phyloP scores from a whole-genome alignment of 2,113 vertebrate species.

The Theristicus caerulescens region DNA sequence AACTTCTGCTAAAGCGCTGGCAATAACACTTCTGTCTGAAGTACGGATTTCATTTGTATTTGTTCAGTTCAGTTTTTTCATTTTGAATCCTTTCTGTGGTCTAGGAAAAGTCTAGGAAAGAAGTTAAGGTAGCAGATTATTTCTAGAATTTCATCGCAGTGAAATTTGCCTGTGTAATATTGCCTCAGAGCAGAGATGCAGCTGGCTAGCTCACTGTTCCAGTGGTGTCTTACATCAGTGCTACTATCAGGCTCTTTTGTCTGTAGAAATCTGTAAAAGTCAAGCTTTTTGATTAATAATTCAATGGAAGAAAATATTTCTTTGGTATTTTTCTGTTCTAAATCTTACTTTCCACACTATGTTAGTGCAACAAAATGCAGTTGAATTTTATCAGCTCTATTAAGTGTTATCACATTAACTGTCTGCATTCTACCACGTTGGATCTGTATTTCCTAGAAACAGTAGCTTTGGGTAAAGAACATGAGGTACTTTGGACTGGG shows the following conservation, averaged over 20 bases:
- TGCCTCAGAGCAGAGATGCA: slow-evolving; percentile 21
- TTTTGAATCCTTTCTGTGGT: background rate
- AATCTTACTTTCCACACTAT: background rate
- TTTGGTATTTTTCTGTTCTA: background rate
- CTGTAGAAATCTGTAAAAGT: background rate
- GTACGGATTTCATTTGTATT: background rate
- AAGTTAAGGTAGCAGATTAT: background rate
- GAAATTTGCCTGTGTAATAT: background rate
- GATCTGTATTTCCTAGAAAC: background rate
- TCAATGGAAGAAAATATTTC: background rate
- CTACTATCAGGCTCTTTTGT: slow-evolving; percentile 21
- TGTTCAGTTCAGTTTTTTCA: background rate
- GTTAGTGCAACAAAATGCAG: background rate
- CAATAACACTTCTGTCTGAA: background rate
- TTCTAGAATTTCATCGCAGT: background rate
- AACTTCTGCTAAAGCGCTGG: background rate
- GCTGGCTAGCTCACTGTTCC: slow-evolving; percentile 17
- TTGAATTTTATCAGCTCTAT: background rate
- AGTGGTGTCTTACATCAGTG: background rate
- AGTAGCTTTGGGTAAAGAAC: background rate
- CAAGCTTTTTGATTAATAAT: background rate
- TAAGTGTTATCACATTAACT: background rate
- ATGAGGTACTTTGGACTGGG: background rate
- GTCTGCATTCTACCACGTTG: background rate
- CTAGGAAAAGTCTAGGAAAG: background rate